A percentile compares a stretch with the other conserved stretches of the same genome.
Conservation (phyloP, 2,888 invertebrate species). For the Netelia inedita region DNA sequence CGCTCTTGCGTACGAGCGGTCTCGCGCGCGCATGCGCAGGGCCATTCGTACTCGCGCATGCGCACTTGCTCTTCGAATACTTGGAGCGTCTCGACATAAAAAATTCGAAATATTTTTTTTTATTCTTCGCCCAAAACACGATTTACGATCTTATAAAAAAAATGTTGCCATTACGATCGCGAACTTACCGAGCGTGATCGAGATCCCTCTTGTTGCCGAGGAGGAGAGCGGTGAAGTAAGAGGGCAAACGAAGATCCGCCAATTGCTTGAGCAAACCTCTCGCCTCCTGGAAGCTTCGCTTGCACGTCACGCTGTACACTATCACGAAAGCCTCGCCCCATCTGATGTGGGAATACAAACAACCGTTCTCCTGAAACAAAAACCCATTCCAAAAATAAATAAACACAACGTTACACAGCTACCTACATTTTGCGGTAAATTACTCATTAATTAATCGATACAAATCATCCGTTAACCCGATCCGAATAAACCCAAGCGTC, state of each 20-base stretch:
- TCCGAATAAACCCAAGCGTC: conserved; percentile 39
- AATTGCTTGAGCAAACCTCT: conserved; percentile 90
- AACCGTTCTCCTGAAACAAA: conserved; percentile 89
- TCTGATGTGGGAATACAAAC: conserved; percentile 91
- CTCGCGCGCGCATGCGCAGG: neutral
- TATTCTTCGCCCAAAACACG: too few relatives aligned
- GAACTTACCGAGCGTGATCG: conserved; percentile 90
- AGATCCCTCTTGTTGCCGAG: conserved; percentile 94
- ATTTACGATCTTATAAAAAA: neutral
- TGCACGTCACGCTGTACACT: conserved; percentile 93
- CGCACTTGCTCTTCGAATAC: neutral
- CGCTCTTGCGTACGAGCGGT: too few relatives aligned
- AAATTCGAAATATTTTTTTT: too few relatives aligned
- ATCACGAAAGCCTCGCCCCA: conserved; percentile 95
- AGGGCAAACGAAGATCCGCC: conserved; percentile 90
- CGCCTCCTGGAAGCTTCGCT: conserved; percentile 91
- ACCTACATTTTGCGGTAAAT: neutral
- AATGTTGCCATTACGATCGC: neutral
- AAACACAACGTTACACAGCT: neutral
- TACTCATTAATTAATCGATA: conserved; percentile 35
- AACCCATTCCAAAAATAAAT: too few relatives aligned
- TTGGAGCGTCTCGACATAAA: neutral
- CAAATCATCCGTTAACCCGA: conserved; percentile 43
- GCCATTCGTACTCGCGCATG: neutral
- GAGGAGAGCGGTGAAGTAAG: conserved; percentile 91